A percentile compares a stretch with the other conserved stretches of the same genome.
Conservation (phyloP, 2,797 vertebrate genomes). For the Acanthopagrus latus region DNA sequence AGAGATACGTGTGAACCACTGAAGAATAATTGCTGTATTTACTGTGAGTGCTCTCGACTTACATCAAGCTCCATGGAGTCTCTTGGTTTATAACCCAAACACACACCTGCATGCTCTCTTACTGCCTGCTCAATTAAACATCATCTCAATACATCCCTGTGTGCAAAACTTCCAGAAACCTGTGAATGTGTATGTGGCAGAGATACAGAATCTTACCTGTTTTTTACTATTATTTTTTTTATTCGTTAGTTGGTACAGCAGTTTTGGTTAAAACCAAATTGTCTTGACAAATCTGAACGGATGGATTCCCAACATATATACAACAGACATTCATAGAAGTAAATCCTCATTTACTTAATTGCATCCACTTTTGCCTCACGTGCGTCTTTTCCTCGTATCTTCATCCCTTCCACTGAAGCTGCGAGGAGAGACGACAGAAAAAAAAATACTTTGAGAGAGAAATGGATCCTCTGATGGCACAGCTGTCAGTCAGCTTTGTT, state of each 20-base stretch:
- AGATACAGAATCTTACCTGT: background rate
- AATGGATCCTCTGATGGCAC: background rate
- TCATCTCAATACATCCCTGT: constrained; percentile 3
- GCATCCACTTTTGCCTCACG: background rate
- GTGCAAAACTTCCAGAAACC: background rate
- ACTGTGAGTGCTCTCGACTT: constrained; percentile 37
- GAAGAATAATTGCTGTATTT: constrained; percentile 50
- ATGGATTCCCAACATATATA: background rate
- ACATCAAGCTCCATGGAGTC: constrained; percentile 33
- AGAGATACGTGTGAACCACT: constrained; percentile 32
- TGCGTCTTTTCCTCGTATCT: background rate
- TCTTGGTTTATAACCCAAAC: constrained; percentile 57
- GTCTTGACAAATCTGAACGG: background rate
- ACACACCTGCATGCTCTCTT: constrained; percentile 41
- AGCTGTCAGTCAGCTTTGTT: background rate
- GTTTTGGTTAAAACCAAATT: background rate
- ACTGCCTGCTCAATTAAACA: constrained; percentile 31
- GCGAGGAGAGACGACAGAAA: background rate
- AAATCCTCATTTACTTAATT: background rate
- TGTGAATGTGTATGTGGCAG: background rate
- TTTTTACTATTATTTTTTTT: background rate
- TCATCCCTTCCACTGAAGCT: background rate
- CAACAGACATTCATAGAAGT: background rate
- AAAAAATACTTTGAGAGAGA: too few relatives aligned
- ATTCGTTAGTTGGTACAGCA: background rate